Evolutionary conservation across 53 echinoderm and acorn worm genomes (phyloP), one percentile per base, ranked within the genome.

Genomic region (Apostichopus leukothele): DNA sequence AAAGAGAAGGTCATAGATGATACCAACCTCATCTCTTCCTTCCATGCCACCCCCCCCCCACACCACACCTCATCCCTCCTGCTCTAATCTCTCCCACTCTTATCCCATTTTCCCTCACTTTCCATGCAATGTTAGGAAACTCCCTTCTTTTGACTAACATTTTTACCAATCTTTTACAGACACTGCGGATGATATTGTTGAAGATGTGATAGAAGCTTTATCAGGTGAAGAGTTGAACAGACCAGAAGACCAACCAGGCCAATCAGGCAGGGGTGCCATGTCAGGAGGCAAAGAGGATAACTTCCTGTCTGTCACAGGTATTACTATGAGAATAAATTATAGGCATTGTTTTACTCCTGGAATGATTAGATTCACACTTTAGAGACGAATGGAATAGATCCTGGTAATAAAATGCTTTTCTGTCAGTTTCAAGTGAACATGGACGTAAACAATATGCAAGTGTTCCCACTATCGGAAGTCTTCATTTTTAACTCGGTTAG

Each of bases 191-290:
- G 80, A 80, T 11, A 54, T 23, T 1, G 6, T 59, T n/a, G 80
- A 80, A 80, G 80, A 80, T 80, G 80, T 80, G 60, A 80, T 80
- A 26, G 80, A 80, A 80, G 14, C 80, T 54, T 12, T 80, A 1
- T 53, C 80, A 1, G 80, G 80, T 18, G 80, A 80, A 79, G 79
- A 79, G 51, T 20, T 79, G 7, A 79, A 53, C 18, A 11, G 54
- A 54, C 55, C 59, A 4, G 80, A 80, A 11, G 59, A 59, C 19
- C 22, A 59, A n/a, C 80, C 53, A n/a, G 59, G 23, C 16, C 6
- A 68, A n/a, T 16, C 55, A 12, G 22, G 7, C 54, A 80, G 60
- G 55, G 11, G 22, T 51, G 50, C 20, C 14, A 14, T 27, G 27
- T 27, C 16, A 78, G 54, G 18, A 16, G 52, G 22, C 22, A 80